Conservation (phyloP, 2,113 vertebrate species). For the Okapia johnstoni region DNA sequence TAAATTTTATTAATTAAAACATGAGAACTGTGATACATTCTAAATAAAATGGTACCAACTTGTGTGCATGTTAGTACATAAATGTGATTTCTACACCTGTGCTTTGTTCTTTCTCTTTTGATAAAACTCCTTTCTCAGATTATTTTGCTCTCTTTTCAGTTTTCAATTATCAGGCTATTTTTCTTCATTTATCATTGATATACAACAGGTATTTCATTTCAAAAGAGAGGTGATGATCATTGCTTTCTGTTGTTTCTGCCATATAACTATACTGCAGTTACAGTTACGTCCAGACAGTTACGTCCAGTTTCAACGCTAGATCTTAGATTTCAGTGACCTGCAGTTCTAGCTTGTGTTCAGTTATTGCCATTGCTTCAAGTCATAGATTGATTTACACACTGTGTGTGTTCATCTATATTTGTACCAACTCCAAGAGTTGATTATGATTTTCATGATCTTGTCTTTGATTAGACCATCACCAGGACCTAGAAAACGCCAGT, state of each 20-base stretch:
- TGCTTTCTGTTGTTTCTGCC: background rate
- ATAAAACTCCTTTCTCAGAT: background rate
- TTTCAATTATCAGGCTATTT: background rate
- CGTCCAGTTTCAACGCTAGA: background rate
- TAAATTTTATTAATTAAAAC: background rate
- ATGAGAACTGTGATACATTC: background rate
- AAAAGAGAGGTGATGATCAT: background rate
- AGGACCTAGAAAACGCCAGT: constrained; percentile 86
- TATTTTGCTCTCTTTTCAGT: background rate
- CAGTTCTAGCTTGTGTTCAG: background rate
- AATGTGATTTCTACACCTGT: background rate
- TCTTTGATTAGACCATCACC: constrained; percentile 84
- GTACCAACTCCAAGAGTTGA: background rate
- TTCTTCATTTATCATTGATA: background rate
- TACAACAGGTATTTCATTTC: background rate
- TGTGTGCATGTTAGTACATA: background rate
- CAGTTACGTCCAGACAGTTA: background rate
- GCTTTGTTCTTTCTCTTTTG: background rate
- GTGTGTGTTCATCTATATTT: background rate
- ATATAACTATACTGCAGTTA: background rate
- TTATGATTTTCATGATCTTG: constrained; percentile 24
- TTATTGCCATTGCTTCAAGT: background rate
- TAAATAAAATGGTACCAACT: background rate
- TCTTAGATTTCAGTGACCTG: background rate
- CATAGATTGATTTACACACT: background rate